phyloP scores from a whole-genome alignment of 1,140 invertebrate genomes.

The Oreohelix idahoensis region DNA sequence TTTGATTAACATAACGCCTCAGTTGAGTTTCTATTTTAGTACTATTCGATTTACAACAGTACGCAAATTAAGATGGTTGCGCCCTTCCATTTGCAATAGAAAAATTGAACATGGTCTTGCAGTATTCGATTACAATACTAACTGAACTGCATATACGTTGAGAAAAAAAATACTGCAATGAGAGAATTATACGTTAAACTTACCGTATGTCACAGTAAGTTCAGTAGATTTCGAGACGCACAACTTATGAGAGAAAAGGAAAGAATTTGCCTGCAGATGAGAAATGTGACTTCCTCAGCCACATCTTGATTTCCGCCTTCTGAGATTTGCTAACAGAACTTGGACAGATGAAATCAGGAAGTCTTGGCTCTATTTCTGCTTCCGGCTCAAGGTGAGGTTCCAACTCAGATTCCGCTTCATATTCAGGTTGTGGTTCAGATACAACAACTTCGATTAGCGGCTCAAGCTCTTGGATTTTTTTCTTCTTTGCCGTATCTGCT shows the following conservation, averaged over 20 bases:
- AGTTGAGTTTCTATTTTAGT: no score
- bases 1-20: no score
- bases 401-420: not conserved
- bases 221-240: no score
- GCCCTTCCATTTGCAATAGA: no score
- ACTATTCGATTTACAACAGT: no score
- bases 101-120: no score
- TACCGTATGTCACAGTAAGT: no score
- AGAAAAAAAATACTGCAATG: no score
- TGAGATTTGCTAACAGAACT: conserved; percentile 47
- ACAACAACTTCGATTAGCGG: not conserved
- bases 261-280: conserved; percentile 31
- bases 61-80: no score
- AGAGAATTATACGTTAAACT: no score
- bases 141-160: no score
- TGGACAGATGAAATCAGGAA: conserved; percentile 41
- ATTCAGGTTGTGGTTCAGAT: not conserved
- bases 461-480: not conserved
- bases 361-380: not conserved
- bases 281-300: conserved; percentile 42
- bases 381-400: conserved; percentile 28
- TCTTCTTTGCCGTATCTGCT: not conserved
- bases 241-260: conserved; percentile 36
- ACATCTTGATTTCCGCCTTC: conserved; percentile 40
- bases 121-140: no score